These are phyloP conservation scores for Meganola albula DNA, from an alignment of 2,888 invertebrate genomes.

Conservation along the genomic window DNA sequence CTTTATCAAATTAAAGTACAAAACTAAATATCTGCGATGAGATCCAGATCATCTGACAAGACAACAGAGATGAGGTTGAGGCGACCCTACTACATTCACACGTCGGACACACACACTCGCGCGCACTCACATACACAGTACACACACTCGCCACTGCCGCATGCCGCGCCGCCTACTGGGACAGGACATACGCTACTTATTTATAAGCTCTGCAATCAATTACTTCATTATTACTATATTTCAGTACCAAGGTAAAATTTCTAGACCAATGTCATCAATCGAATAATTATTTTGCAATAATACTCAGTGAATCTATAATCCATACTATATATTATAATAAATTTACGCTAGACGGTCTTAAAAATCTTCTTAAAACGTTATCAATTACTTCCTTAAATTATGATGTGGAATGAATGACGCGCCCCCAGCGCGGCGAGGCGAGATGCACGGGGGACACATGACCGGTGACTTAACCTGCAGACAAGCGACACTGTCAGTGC, in stretches of 20 bases:
- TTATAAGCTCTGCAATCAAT: constrained; percentile 58
- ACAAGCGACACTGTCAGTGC: constrained; percentile 28
- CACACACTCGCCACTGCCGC: constrained; percentile 27
- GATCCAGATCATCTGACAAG: constrained; percentile 60
- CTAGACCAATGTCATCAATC: constrained; percentile 50
- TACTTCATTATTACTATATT: constrained; percentile 46
- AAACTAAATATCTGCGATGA: constrained; percentile 70
- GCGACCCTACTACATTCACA: constrained; percentile 34
- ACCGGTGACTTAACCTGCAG: constrained; percentile 75
- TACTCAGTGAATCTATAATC: constrained; percentile 75
- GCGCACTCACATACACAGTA: constrained; percentile 25
- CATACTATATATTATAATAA: constrained; percentile 75
- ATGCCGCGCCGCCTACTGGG: constrained; percentile 35
- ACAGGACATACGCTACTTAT: constrained; percentile 35
- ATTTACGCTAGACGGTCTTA: constrained; percentile 66
- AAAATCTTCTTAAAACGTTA: constrained; percentile 65
- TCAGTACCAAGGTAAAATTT: constrained; percentile 61
- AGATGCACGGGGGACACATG: constrained; percentile 58
- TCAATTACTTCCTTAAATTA: constrained; percentile 70
- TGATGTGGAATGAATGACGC: constrained; percentile 75
- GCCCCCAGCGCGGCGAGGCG: constrained; percentile 63
- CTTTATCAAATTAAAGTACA: constrained; percentile 63
- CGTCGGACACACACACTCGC: constrained; percentile 27
- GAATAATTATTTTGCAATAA: constrained; percentile 72
- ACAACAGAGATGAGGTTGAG: constrained; percentile 37